Evolutionary conservation across 2,888 invertebrate genomes (phyloP), one percentile per base, ranked within the genome.

Genomic region (Melieria picta): DNA sequence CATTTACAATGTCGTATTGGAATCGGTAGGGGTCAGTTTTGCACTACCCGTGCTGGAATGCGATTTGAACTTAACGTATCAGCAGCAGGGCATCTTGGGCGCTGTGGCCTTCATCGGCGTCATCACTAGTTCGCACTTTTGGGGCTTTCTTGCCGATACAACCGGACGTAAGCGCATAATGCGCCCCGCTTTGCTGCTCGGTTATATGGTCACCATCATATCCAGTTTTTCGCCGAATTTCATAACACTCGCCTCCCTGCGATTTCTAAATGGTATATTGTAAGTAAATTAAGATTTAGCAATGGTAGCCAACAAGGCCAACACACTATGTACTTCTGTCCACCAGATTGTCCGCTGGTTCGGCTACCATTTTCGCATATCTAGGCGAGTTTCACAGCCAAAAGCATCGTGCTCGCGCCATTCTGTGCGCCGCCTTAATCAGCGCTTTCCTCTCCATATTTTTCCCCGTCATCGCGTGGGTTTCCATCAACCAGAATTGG

Each of bases 111-210:
- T 87, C 76, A 77, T 85, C 30, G 88, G 87, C 78, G 88, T 89
- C 73, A 88, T 90, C 45, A 76, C 87, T 4, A 88, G 89, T 68
- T 89, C 89, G 2, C 88, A 89, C 80, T 79, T 89, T 50, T 90
- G 90, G 89, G 90, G 90, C 42, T 88, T 88, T 77, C 77, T 90
- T 60, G 89, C 89, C 0, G 90, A 90, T 77, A 88, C 88, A 5
- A 85, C 81, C 70, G 90, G 90, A 6, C 80, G 89, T 58, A 85
- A 86, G 75, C 86, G 82, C 30, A 85, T 87, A 5, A 84, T 89
- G 69, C 79, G 87, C n/a, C 81, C 87, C 45, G 86, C 89, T 56
- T 81, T 90, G 57, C 71, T 88, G 5, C 73, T 85, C 7, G 88
- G 88, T 75, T 88, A 88, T 56, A 42, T 88, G 4, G 82, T 86